Conservation (phyloP, 2,113 vertebrate genomes). For the Hypomesus transpacificus region DNA sequence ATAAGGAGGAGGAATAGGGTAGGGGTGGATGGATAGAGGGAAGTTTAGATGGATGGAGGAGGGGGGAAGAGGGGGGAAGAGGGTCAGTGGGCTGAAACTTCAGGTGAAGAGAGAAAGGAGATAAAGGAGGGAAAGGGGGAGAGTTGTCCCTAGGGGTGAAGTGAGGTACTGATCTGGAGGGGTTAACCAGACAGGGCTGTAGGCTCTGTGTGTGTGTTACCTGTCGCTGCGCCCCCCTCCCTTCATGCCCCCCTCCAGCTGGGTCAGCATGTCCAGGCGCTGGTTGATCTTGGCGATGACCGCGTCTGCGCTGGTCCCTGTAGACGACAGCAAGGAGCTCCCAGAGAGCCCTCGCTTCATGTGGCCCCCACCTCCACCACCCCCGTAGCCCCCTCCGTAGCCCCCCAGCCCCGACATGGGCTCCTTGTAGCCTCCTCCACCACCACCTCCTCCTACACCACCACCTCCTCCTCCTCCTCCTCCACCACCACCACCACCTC, state of each 20-base stretch:
- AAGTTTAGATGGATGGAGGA: not conserved
- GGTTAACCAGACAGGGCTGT: not conserved
- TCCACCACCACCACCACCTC: conserved; percentile 30
- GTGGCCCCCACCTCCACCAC: conserved; percentile 31
- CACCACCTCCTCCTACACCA: conserved; percentile 28
- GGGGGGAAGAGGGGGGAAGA: not conserved
- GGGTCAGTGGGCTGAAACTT: too few relatives aligned
- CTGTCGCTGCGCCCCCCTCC: conserved; percentile 62
- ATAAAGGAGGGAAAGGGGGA: not conserved
- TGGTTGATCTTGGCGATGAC: conserved; percentile 88
- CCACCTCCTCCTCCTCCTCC: conserved; percentile 29
- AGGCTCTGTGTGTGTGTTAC: conserved; percentile 46
- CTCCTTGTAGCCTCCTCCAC: conserved; percentile 63
- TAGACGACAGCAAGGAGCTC: conserved; percentile 57
- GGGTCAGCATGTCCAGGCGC: conserved; percentile 81
- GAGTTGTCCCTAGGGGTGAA: not conserved
- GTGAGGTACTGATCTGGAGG: not conserved
- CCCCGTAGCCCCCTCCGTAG: conserved; percentile 51
- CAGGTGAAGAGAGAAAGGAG: too few relatives aligned
- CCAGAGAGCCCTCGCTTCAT: conserved; percentile 68
- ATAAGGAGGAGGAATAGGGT: not conserved
- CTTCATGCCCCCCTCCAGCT: conserved; percentile 67
- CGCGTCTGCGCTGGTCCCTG: conserved; percentile 73
- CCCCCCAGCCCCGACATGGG: conserved; percentile 67
- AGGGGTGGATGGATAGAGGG: not conserved